Evolutionary conservation across 2,113 vertebrate genomes (phyloP).

Genomic region (Eidolon helvum): DNA sequence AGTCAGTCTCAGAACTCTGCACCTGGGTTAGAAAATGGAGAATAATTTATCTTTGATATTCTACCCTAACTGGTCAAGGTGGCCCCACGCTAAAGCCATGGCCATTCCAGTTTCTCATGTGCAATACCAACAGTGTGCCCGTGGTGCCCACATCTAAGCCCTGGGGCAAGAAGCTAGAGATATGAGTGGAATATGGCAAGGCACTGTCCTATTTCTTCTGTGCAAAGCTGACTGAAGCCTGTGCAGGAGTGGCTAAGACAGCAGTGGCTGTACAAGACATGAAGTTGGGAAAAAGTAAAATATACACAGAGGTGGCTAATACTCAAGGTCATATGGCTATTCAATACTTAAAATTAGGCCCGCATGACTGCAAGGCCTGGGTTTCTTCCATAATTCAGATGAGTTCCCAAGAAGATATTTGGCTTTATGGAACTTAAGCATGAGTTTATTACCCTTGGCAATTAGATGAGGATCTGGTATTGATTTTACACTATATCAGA

Average conservation of each 20-base stretch:
- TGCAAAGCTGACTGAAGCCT: neutral
- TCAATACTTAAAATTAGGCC: neutral
- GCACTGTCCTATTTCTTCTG: neutral
- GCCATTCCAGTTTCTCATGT: neutral
- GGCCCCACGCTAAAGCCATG: neutral
- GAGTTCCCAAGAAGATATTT: neutral
- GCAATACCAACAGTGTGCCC: too few relatives aligned
- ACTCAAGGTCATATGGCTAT: neutral
- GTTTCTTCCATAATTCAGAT: conserved; percentile 5
- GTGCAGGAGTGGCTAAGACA: too few relatives aligned
- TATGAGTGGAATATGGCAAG: neutral
- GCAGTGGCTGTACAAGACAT: neutral
- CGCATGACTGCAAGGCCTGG: neutral
- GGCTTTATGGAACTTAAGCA: conserved; percentile 35
- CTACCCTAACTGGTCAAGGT: neutral
- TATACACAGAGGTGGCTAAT: neutral
- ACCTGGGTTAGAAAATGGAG: neutral
- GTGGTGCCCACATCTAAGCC: neutral
- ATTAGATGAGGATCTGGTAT: conserved; percentile 52
- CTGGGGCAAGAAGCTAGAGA: neutral
- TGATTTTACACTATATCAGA: conserved; percentile 53
- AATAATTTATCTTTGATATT: neutral
- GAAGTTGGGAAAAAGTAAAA: neutral
- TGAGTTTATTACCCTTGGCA: conserved; percentile 47
- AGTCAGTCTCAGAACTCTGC: neutral